Conservation (phyloP, 2,797 vertebrate species). For the Sebastes itinus region DNA sequence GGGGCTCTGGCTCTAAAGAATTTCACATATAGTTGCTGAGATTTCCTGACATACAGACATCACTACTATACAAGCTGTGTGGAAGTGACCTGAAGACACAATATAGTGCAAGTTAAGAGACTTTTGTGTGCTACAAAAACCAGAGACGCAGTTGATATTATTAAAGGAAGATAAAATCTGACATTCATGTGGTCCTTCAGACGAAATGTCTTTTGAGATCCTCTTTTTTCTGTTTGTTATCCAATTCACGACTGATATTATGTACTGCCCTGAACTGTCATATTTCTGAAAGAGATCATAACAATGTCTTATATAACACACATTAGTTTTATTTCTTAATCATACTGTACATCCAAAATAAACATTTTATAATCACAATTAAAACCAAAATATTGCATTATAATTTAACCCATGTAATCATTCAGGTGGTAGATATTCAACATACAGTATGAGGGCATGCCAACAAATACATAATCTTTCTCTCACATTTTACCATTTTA, state of each 20-base stretch:
- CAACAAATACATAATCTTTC: slow-evolving; percentile 49
- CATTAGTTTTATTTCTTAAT: slow-evolving; percentile 68
- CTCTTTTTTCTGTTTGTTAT: background rate
- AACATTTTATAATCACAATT: slow-evolving; percentile 65
- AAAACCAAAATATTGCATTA: slow-evolving; percentile 71
- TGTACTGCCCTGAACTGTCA: background rate
- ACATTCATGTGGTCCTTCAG: background rate
- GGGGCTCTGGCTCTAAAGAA: background rate
- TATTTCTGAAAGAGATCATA: background rate
- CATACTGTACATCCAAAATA: slow-evolving; percentile 77
- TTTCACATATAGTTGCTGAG: background rate
- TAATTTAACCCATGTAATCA: slow-evolving; percentile 66
- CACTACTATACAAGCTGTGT: background rate
- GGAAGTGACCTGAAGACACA: background rate
- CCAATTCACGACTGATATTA: background rate
- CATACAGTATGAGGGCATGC: slow-evolving; percentile 64
- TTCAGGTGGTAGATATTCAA: slow-evolving; percentile 60
- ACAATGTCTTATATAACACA: slow-evolving; percentile 49
- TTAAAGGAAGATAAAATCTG: background rate
- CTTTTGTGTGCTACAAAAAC: background rate
- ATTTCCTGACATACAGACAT: background rate
- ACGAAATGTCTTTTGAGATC: background rate
- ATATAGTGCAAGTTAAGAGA: background rate
- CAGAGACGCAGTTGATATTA: background rate
- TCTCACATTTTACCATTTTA: slow-evolving; percentile 37